Base-by-base conservation (phyloP, 2,113 vertebrate species). In the Pedetes capensis region DNA sequence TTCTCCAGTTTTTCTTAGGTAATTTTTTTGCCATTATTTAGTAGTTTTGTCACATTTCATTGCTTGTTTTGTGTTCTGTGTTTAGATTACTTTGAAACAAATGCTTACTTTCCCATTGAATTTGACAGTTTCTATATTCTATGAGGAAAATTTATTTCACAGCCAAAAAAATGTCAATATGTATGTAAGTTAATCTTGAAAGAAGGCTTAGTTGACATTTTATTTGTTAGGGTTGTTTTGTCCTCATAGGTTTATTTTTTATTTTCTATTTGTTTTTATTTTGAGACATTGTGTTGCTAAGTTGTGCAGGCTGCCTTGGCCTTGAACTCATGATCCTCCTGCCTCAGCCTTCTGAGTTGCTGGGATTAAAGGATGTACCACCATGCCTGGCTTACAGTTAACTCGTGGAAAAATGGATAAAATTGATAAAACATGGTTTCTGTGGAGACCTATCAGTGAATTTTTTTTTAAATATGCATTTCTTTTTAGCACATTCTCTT, bases 361-460 rank as follows among this genome's bases (percentile, higher is more conserved):
- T n/a, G n/a, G n/a, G n/a, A n/a, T n/a, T n/a, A n/a, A n/a, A n/a
- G n/a, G n/a, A n/a, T n/a, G n/a, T n/a, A n/a, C n/a, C n/a, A n/a
- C n/a, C n/a, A n/a, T 76, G 4, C 96, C 91, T 82, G n/a, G 74
- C 59, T 93, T 87, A 79, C 51, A 74, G 59, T 95, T 96, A 88
- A 51, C 53, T 89, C 16, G 85, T 74, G n/a, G 71, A 64, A 90
- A 71, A 88, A 59, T 27, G 51, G 37, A 42, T 91, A 79, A 84
- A 80, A 55, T 95, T 53, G 37, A 76, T 18, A 80, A 82, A 90
- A 76, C 72, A 22, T 85, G 39, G 37, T 92, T 92, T 63, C 32
- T 81, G 61, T 44, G n/a, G 49, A 87, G 44, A 72, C 22, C 3
- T 55, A 18, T 81, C 25, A 75, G 47, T 82, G n/a, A n/a, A 78